Evolutionary conservation across 2,888 invertebrate genomes (phyloP), one percentile per base, ranked within the genome.

Genomic region (Formica aserva): DNA sequence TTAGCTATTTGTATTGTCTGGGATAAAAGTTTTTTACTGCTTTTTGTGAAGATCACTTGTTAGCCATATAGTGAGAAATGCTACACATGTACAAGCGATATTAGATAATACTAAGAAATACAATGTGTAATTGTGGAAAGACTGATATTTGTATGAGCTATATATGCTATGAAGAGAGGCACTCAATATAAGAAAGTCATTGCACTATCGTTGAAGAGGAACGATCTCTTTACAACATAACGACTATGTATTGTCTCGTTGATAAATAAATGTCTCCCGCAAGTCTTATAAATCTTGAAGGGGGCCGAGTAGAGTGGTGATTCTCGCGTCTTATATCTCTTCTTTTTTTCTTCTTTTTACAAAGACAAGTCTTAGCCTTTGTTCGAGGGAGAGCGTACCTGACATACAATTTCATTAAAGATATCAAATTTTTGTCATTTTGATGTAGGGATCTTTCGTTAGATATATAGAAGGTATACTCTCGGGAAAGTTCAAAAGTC

Each of bases 351-450:
- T 63, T n/a, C 5, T 62, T 62, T 81, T 62, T 32, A 35, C 48
- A 15, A 48, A 45, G 38, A 48, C 48, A 18, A 82, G 66, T n/a
- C 69, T n/a, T n/a, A 26, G 29, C 5, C 72, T 41, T 57, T 52
- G 22, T 62, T 66, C 15, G 11, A n/a, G 52, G 15, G 41, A 32
- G 62, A 81, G 26, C 32, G 9, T 26, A 32, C 18, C 63, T 13
- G 78, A 87, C 69, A 67, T 38, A 65, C 87, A 85, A 87, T 88
- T 87, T 84, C 57, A 75, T 81, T 88, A 77, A 87, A 82, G 52
- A 41, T 78, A 87, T 84, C 78, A 85, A 87, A 78, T 76, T 85
- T 38, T 52, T 6, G 63, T 75, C 69, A 69, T n/a, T 29, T 48
- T 26, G 11, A 74, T 26, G 22, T 72, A 35, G 63, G 55, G 26